These are phyloP conservation scores for Trichogramma pretiosum DNA, from an alignment of 1,140 invertebrate genomes.

Conservation along the genomic window DNA sequence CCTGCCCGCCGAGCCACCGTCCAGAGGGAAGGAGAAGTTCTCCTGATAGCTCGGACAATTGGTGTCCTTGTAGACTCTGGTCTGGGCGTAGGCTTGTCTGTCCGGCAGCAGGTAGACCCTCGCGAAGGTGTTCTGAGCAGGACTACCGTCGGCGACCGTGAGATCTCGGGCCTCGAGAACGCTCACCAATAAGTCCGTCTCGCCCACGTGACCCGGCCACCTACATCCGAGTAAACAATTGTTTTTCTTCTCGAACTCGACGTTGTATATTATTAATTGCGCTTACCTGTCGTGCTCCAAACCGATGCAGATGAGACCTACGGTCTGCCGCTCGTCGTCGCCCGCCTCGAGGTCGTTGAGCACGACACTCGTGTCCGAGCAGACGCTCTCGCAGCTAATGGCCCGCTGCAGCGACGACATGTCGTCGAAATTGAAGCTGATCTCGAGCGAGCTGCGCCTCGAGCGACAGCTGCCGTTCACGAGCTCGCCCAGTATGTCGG, in stretches of 20 bases:
- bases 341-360: conserved; percentile 62
- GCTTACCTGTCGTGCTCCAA: conserved; percentile 67
- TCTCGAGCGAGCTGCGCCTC: conserved; percentile 1
- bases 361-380: conserved; percentile 69
- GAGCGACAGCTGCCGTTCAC: background rate
- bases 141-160: conserved; percentile 51
- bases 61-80: conserved; percentile 58
- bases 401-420: conserved; percentile 52
- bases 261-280: too few relatives aligned
- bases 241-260: too few relatives aligned
- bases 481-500: conserved; percentile 5
- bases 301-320: conserved; percentile 67
- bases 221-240: background rate
- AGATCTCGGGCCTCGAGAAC: conserved; percentile 70
- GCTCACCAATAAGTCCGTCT: conserved; percentile 62
- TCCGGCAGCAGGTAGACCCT: conserved; percentile 66
- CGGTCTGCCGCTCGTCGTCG: conserved; percentile 59
- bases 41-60: conserved; percentile 65
- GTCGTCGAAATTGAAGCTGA: conserved; percentile 13
- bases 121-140: conserved; percentile 64
- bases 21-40: conserved; percentile 62
- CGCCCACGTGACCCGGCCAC: conserved; percentile 36
- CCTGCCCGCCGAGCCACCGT: conserved; percentile 35
- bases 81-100: conserved; percentile 62
- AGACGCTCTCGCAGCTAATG: conserved; percentile 73